Percentiles rank a stretch among this genome's conserved stretches.
phyloP scores from a whole-genome alignment of 2,113 vertebrate genomes.

The Gymnocephalus cernua region DNA sequence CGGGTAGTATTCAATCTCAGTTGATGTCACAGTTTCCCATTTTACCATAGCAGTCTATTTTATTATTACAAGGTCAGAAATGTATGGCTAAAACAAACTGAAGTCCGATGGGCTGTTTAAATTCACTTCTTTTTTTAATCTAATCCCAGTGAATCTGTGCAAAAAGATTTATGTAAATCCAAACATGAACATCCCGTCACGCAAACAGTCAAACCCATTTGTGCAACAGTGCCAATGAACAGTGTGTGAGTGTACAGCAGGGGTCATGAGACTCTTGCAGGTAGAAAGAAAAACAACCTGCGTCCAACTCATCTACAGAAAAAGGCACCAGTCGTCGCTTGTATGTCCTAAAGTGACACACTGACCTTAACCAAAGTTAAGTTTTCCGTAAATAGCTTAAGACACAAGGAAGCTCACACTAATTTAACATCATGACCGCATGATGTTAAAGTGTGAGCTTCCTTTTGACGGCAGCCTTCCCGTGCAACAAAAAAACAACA shows the following conservation, averaged over 20 bases:
- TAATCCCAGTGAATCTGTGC: not conserved
- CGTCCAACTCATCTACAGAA: not conserved
- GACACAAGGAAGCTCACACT: not conserved
- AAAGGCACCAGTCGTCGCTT: not conserved
- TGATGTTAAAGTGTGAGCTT: too few relatives aligned
- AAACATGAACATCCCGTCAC: not conserved
- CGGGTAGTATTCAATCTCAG: too few relatives aligned
- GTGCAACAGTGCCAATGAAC: not conserved
- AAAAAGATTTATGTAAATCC: not conserved
- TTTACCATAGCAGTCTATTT: not conserved
- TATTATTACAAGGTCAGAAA: not conserved
- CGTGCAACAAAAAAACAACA: slow-evolving; percentile 9
- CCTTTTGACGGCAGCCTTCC: not conserved
- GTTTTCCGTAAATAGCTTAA: not conserved
- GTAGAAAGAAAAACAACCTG: not conserved
- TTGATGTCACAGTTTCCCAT: not conserved
- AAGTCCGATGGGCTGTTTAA: not conserved
- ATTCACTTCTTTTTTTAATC: not conserved
- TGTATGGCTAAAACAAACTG: not conserved
- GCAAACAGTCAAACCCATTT: not conserved
- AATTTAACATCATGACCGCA: not conserved
- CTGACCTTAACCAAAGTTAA: not conserved
- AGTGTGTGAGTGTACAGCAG: slow-evolving; percentile 5
- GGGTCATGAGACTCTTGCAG: slow-evolving; percentile 29
- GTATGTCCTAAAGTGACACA: too few relatives aligned